phyloP scores from a whole-genome alignment of 1,140 invertebrate species.

The Calephelis virginiensis region DNA sequence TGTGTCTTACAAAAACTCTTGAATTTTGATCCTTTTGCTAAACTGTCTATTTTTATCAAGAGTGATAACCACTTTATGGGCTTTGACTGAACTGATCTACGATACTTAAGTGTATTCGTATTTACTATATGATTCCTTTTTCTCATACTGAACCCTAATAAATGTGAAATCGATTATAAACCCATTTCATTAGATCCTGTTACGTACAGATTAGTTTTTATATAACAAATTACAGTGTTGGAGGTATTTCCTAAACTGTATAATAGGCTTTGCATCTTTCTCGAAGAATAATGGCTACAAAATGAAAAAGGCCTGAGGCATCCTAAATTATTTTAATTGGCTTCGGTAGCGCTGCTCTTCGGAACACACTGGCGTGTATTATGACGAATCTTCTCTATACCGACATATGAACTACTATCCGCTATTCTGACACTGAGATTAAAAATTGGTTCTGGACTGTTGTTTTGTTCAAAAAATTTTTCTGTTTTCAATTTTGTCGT shows the following conservation, averaged over 20 bases:
- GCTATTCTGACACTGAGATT: too few relatives aligned
- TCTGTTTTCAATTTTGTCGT: too few relatives aligned
- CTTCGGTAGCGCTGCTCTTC: constrained; percentile 69
- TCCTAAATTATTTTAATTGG: constrained; percentile 79
- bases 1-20: too few relatives aligned
- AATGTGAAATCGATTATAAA: constrained; percentile 2
- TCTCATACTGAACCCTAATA: too few relatives aligned
- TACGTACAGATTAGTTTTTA: constrained; percentile 22
- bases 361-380: constrained; percentile 20
- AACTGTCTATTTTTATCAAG: too few relatives aligned
- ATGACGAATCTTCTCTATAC: constrained; percentile 28
- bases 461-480: too few relatives aligned
- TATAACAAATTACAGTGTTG: constrained; percentile 30
- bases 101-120: too few relatives aligned
- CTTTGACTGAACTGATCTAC: too few relatives aligned
- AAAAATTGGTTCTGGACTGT: too few relatives aligned
- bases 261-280: constrained; percentile 67
- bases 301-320: constrained; percentile 73
- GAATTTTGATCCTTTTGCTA: too few relatives aligned
- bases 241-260: constrained; percentile 46
- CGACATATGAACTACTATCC: not conserved
- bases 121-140: too few relatives aligned
- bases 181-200: constrained; percentile 12
- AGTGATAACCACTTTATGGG: too few relatives aligned
- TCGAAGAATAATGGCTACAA: constrained; percentile 72